Evolutionary conservation across 2,113 vertebrate genomes (phyloP), one percentile per base, ranked within the genome.

Genomic region (Centropus unirufus): DNA sequence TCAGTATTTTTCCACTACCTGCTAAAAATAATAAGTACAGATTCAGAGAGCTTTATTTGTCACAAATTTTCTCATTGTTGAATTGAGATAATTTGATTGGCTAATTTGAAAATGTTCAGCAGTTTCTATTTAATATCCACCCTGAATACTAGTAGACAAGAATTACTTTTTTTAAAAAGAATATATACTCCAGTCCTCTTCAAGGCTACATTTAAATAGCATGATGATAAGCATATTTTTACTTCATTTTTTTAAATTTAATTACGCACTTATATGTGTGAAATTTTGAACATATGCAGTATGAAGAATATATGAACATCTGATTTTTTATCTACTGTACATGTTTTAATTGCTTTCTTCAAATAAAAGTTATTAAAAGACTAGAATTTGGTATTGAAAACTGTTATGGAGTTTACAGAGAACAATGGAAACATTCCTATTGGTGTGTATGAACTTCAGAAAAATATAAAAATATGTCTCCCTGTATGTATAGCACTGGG

Each of bases 401-500:
- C 4, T 44, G 23, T 36, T 68, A 30, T 63, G 8, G 18, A n/a
- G 12, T 34, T 86, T 63, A 68, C 5, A 68, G 34, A 87, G 26
- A 14, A 30, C 9, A 72, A 5, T n/a, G 19, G 29, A 52, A 76
- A 63, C 11, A 27, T 5, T 40, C 7, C 30, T 55, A 4, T 36
- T 68, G 16, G 6, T 2, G 6, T 36, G 4, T 34, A 5, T 61
- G 21, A 26, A 80, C 34, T 64, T n/a, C n/a, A 52, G 26, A 77
- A 67, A 76, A 74, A 52, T 2, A 39, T 70, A 67, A 22, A 70
- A 21, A 10, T 12, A 9, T 12, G 12, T 36, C 4, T 47, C 2
- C 57, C 1, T 30, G 1, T 2, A 1, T 17, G 18, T 1, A 4
- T 26, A 13, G 0, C 4, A 10, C 36, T 44, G 18, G 6, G 24